Base-by-base conservation (phyloP, 2,113 vertebrate genomes). In the Eretmochelys imbricata region DNA sequence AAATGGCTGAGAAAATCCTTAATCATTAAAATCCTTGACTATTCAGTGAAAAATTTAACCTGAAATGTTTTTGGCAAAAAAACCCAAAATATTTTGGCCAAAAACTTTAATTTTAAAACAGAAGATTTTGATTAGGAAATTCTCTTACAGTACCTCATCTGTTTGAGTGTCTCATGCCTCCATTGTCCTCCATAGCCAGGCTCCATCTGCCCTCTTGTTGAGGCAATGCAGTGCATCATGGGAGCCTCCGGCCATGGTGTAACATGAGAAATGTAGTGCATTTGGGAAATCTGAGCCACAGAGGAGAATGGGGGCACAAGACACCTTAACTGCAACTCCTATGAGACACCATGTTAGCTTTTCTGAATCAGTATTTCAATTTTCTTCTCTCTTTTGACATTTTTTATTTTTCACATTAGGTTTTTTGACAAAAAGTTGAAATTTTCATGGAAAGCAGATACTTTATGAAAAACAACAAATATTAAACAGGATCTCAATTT, bases 401-500 rank as follows among this genome's bases (percentile, higher is more conserved):
- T 42, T 49, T 91, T 42, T 82, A 38, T 4, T 69, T 90, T 84
- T 89, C 6, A 6, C 72, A 22, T 76, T 84, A 82, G 17, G 16
- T 88, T 84, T 82, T 95, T 94, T 85, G 90, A 53, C 35, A 72
- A 53, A 53, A 82, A 22, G 9, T 20, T 42, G 17, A 94, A 89
- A 83, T 38, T 4, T n/a, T 78, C 90, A 82, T 88, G 87, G 8
- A 38, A 80, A 94, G 80, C 54, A 83, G 69, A 54, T 11, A 46
- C 5, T 83, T 95, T 94, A 76, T 78, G 46, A 75, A 38, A 62
- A 62, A 57, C 88, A 96, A 84, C n/a, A 59, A 82, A 75, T 81
- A 86, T 57, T 86, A 83, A 50, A 91, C 75, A 85, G 89, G 79
- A 96, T n/a, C 9, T 10, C 24, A 14, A 2, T 95, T 95, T 93